A percentile compares a stretch with the other conserved stretches of the same genome.
Evolutionary conservation across 1,140 invertebrate species (phyloP).

Genomic region (Drosophila nannoptera): DNA sequence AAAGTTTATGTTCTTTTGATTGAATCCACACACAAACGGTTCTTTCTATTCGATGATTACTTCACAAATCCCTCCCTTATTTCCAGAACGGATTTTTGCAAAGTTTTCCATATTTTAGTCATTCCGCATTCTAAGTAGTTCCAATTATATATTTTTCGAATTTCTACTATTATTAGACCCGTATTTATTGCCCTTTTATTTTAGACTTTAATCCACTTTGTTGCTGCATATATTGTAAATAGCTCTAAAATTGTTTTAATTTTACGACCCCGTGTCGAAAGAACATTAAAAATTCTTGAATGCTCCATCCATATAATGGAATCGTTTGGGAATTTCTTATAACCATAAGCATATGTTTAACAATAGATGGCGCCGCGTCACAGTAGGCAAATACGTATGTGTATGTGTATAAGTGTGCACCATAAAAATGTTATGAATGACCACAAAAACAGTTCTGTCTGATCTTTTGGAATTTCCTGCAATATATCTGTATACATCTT

Average conservation of each 20-base stretch:
- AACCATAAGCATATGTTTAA: slow-evolving; percentile 10
- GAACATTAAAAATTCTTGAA: slow-evolving; percentile 2
- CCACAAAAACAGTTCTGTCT: slow-evolving; percentile 32
- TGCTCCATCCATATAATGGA: not conserved
- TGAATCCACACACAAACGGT: no score
- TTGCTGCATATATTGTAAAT: slow-evolving; percentile 1
- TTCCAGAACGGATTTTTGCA: no score
- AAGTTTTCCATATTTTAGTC: no score
- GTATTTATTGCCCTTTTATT: no score
- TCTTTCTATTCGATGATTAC: no score
- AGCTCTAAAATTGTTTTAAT: not conserved
- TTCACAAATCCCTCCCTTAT: no score
- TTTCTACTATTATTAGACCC: no score
- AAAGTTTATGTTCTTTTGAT: no score
- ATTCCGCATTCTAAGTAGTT: no score
- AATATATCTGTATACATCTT: slow-evolving; percentile 44
- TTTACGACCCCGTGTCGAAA: not conserved
- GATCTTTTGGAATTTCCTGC: slow-evolving; percentile 44
- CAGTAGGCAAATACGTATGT: not conserved
- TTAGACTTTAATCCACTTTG: not conserved
- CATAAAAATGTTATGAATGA: slow-evolving; percentile 60
- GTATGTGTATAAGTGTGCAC: not conserved
- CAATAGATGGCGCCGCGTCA: slow-evolving; percentile 33
- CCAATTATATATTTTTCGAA: no score
- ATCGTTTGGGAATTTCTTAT: slow-evolving; percentile 1